Evolutionary conservation across 2,113 vertebrate species (phyloP).

Genomic region (Psettodes erumei): DNA sequence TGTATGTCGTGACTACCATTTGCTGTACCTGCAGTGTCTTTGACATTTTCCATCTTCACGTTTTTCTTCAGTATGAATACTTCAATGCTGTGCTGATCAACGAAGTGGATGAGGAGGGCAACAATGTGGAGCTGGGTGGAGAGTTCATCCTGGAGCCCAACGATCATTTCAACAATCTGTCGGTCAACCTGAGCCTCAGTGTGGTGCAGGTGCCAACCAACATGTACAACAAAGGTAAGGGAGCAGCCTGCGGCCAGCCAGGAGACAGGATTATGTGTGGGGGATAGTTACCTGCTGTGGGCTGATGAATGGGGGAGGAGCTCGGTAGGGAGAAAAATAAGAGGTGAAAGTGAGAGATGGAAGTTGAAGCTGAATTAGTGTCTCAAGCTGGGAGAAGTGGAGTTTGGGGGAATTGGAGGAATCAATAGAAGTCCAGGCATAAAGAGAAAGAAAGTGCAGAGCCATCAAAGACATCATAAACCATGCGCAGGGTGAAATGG

Average conservation of each 20-base stretch:
- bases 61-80: conserved; percentile 90
- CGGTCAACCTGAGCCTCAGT: conserved; percentile 96
- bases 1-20: background rate
- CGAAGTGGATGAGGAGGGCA: conserved; percentile 93
- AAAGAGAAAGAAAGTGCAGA: conserved; percentile 50
- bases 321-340: conserved; percentile 31
- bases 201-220: conserved; percentile 98
- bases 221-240: conserved; percentile 95
- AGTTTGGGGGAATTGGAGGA: conserved; percentile 44
- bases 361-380: conserved; percentile 48
- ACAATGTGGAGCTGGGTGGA: conserved; percentile 93
- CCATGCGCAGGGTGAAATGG: background rate
- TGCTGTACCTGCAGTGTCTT: background rate
- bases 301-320: conserved; percentile 33
- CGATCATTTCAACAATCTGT: conserved; percentile 97
- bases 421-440: conserved; percentile 72
- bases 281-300: conserved; percentile 33
- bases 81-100: conserved; percentile 98
- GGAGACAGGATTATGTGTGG: background rate
- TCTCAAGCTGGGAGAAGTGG: conserved; percentile 38
- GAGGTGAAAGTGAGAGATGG: conserved; percentile 46
- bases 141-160: conserved; percentile 96
- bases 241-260: background rate
- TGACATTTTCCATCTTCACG: background rate
- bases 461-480: conserved; percentile 26